Evolutionary conservation across 2,797 vertebrate genomes (phyloP).

Genomic region (Etheostoma nigrum): DNA sequence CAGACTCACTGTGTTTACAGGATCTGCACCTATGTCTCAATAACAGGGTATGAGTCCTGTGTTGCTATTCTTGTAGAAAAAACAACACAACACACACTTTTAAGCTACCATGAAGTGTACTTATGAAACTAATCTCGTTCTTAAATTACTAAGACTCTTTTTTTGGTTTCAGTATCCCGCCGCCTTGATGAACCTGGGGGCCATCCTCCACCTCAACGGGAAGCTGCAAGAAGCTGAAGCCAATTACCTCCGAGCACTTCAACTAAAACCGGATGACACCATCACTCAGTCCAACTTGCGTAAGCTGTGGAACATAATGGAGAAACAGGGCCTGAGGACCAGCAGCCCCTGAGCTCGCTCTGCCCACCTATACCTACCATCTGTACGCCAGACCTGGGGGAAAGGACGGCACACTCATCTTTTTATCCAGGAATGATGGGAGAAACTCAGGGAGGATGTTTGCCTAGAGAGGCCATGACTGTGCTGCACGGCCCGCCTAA

Average conservation of each 20-base stretch:
- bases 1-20: conserved; percentile 10
- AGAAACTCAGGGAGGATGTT: conserved; percentile 63
- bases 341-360: conserved; percentile 75
- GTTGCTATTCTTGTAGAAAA: conserved; percentile 13
- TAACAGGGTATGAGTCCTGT: background rate
- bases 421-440: conserved; percentile 40
- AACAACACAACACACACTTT: conserved; percentile 4
- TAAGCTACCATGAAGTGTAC: conserved; percentile 4
- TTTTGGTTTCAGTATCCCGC: conserved; percentile 91
- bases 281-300: conserved; percentile 99
- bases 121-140: conserved; percentile 8
- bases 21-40: background rate
- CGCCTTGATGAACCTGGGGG: conserved; percentile 98
- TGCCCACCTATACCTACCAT: conserved; percentile 38
- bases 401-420: conserved; percentile 18
- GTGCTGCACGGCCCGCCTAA: conserved; percentile 44
- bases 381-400: conserved; percentile 51
- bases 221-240: conserved; percentile 94
- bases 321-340: conserved; percentile 96
- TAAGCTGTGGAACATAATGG: conserved; percentile 99
- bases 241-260: conserved; percentile 96
- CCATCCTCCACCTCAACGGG: conserved; percentile 98
- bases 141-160: conserved; percentile 22
- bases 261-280: conserved; percentile 95
- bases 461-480: conserved; percentile 56